phyloP scores from a whole-genome alignment of 2,888 invertebrate species.

The Diloba caeruleocephala region DNA sequence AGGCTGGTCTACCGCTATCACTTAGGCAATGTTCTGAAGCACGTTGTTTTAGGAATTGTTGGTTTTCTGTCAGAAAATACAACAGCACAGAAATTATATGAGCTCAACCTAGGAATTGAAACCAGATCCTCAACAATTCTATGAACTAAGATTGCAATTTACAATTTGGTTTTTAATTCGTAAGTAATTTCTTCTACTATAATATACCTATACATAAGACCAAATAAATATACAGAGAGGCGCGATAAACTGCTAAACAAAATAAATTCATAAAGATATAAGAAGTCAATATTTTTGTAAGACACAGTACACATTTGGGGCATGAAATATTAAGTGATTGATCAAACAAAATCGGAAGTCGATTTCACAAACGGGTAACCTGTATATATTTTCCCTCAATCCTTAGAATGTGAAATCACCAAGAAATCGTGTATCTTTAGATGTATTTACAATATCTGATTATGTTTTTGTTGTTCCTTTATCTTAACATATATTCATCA shows the following conservation, averaged over 20 bases:
- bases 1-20: too few relatives aligned
- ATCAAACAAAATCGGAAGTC: conserved; percentile 51
- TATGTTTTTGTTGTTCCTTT: background rate
- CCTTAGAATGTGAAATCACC: conserved; percentile 25
- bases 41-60: too few relatives aligned
- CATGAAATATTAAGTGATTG: conserved; percentile 55
- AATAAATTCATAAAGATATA: conserved; percentile 31
- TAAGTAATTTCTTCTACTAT: too few relatives aligned
- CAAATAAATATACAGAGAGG: background rate
- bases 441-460: conserved; percentile 3
- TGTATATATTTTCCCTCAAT: conserved; percentile 44
- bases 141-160: background rate
- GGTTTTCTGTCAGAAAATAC: too few relatives aligned
- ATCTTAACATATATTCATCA: too few relatives aligned
- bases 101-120: background rate
- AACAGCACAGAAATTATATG: too few relatives aligned
- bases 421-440: conserved; percentile 18
- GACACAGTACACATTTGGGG: conserved; percentile 30
- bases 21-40: too few relatives aligned
- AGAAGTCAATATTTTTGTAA: conserved; percentile 41
- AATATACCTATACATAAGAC: background rate
- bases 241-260: conserved; percentile 13
- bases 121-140: background rate
- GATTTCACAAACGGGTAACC: conserved; percentile 54
- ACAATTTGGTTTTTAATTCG: background rate